Evolutionary conservation across 2,888 invertebrate species (phyloP), one percentile per base, ranked within the genome.

Genomic region (Horisme vitalbata): DNA sequence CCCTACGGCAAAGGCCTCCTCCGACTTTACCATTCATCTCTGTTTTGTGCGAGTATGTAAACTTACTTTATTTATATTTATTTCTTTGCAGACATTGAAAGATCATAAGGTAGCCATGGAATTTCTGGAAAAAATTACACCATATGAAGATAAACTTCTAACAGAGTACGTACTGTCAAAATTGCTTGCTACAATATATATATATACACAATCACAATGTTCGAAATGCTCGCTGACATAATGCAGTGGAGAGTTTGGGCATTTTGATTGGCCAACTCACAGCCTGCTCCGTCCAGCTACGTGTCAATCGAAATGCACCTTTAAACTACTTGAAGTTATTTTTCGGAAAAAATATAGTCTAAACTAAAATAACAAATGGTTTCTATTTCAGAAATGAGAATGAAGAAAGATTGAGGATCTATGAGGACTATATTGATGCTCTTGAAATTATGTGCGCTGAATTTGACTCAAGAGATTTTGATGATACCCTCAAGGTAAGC

Each of bases 161-260:
- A 75, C 76, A 13, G 83, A 86, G 90, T 90, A 58, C 84, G 89
- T 80, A n/a, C n/a, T n/a, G n/a, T n/a, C n/a, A n/a, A n/a, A n/a
- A n/a, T n/a, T n/a, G n/a, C n/a, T n/a, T n/a, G n/a, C n/a, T n/a
- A n/a, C n/a, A n/a, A n/a, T 7, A 14, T 20, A 13, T 11, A 18
- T 13, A 10, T 10, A n/a, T 14, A 14, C 24, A 28, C 31, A 11
- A 26, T 24, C 21, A 5, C 31, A 26, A 6, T 45, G 5, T 12
- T 3, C 18, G 8, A 13, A 4, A 13, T n/a, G n/a, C n/a, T n/a
- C n/a, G n/a, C n/a, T n/a, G n/a, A n/a, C n/a, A n/a, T n/a, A n/a
- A n/a, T n/a, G n/a, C n/a, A n/a, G n/a, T n/a, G n/a, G n/a, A n/a
- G n/a, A n/a, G n/a, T n/a, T n/a, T n/a, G n/a, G n/a, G n/a, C n/a